Evolutionary conservation across 2,888 invertebrate species (phyloP).

Genomic region (Erebia epiphron): DNA sequence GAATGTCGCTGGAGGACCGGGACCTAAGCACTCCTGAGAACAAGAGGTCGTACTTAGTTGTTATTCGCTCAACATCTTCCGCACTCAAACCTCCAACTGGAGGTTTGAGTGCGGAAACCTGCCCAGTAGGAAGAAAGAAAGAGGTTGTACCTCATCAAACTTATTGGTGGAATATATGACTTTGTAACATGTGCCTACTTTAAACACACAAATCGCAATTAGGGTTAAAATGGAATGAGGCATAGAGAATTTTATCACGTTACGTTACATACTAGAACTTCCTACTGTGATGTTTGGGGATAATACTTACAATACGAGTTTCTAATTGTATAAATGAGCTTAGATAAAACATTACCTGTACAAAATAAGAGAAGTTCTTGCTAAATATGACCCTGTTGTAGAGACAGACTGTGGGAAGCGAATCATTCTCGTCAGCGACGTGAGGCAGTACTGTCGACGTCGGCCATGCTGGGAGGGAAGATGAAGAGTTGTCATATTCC

Average conservation of each 20-base stretch:
- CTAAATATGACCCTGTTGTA: slow-evolving; percentile 88
- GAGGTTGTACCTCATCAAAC: neutral
- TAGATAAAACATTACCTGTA: slow-evolving; percentile 66
- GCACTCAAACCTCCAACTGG: no score
- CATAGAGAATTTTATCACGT: no score
- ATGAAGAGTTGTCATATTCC: slow-evolving; percentile 66
- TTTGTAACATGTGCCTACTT: no score
- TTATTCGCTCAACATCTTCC: no score
- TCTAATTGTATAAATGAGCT: neutral
- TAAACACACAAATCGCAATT: no score
- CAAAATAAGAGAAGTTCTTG: slow-evolving; percentile 83
- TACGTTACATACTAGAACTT: neutral
- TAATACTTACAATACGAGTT: neutral
- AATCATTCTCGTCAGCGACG: slow-evolving; percentile 70
- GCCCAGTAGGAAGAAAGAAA: no score
- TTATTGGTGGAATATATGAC: no score
- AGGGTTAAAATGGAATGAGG: no score
- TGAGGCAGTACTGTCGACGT: slow-evolving; percentile 69
- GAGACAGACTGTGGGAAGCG: slow-evolving; percentile 81
- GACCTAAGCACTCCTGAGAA: slow-evolving; percentile 91
- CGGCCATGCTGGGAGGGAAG: slow-evolving; percentile 67
- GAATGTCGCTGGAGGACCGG: slow-evolving; percentile 86
- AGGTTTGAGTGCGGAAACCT: no score
- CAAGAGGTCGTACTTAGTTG: neutral
- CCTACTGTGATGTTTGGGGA: neutral